These are phyloP conservation scores for Lithophane socia DNA, from an alignment of 2,888 invertebrate species.

Conservation along the genomic window DNA sequence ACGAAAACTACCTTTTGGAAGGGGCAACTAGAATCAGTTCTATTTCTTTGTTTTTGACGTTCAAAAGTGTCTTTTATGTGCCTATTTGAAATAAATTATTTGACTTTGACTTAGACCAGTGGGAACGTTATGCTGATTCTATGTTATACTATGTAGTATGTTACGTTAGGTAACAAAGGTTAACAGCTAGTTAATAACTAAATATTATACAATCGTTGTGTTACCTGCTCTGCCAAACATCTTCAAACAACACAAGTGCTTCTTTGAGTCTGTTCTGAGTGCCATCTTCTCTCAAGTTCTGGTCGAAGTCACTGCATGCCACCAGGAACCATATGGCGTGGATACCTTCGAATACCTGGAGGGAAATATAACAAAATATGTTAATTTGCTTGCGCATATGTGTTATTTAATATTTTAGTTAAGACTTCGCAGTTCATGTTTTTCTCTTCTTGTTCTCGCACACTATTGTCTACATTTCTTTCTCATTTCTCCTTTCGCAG, in stretches of 20 bases:
- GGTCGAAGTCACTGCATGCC: slow-evolving; percentile 95
- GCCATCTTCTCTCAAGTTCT: slow-evolving; percentile 93
- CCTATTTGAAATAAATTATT: no score
- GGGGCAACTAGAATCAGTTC: no score
- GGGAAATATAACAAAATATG: neutral
- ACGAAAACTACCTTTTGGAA: no score
- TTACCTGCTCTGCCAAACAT: slow-evolving; percentile 93
- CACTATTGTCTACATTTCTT: no score
- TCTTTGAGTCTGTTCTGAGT: slow-evolving; percentile 93
- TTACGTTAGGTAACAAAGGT: neutral
- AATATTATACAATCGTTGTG: neutral
- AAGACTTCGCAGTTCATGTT: no score
- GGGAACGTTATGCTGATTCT: neutral
- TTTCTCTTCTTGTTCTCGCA: no score
- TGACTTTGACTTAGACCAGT: neutral
- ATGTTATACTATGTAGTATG: neutral
- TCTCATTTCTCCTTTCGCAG: no score
- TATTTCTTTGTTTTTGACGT: no score
- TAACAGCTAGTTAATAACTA: neutral
- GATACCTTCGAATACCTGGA: slow-evolving; percentile 94
- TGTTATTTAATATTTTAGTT: no score
- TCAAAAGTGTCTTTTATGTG: no score
- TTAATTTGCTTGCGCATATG: no score
- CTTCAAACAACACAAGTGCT: slow-evolving; percentile 93
- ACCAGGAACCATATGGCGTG: slow-evolving; percentile 95